phyloP scores from a whole-genome alignment of 2,797 vertebrate species.

The Carapus acus region DNA sequence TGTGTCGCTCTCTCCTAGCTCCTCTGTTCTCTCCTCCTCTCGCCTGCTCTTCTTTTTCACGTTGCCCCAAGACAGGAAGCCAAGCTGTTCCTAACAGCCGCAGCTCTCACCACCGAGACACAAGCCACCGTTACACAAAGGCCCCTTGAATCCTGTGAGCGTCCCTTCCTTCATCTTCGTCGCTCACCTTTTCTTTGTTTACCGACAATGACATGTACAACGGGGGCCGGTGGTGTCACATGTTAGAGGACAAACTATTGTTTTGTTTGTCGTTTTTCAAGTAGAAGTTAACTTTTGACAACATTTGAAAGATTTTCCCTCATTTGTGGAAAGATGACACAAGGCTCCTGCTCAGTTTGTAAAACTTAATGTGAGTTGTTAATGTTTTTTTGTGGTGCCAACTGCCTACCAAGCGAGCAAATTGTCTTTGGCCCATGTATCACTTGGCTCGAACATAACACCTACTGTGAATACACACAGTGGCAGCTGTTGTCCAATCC shows the following conservation, averaged over 20 bases:
- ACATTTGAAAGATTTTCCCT: conserved; percentile 32
- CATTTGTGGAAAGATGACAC: conserved; percentile 21
- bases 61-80: conserved; percentile 63
- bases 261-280: conserved; percentile 36
- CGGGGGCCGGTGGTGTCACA: conserved; percentile 15
- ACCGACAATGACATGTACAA: conserved; percentile 28
- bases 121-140: conserved; percentile 39
- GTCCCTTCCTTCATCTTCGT: conserved; percentile 24
- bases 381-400: conserved; percentile 26
- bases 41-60: conserved; percentile 42
- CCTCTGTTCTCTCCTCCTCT: conserved; percentile 54
- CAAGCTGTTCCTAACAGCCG: conserved; percentile 51
- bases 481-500: conserved; percentile 54
- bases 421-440: conserved; percentile 50
- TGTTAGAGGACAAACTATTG: conserved; percentile 45
- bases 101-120: conserved; percentile 41
- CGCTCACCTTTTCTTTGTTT: conserved; percentile 48
- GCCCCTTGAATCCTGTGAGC: conserved; percentile 42
- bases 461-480: conserved; percentile 47
- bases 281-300: conserved; percentile 18
- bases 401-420: conserved; percentile 40
- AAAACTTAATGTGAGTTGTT: conserved; percentile 39
- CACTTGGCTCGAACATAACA: conserved; percentile 47
- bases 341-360: conserved; percentile 33
- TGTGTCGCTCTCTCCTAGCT: conserved; percentile 40